Conservation (phyloP, 2,888 invertebrate genomes). For the Tubiluchus corallicola region DNA sequence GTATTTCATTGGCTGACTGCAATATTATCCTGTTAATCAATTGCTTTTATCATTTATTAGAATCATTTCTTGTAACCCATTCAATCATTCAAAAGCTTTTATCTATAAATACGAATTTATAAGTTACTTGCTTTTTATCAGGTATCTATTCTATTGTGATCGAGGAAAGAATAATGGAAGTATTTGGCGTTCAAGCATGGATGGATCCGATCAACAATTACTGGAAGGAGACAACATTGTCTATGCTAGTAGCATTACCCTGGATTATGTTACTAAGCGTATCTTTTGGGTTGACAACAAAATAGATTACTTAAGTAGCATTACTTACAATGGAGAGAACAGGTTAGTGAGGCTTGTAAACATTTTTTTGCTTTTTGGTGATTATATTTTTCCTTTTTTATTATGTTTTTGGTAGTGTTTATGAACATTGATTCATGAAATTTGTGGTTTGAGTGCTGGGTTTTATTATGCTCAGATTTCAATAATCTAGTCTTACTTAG, state of each 20-base stretch:
- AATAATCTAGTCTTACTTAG: too few relatives aligned
- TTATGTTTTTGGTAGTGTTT: conserved; percentile 9
- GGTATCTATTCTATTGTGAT: conserved; percentile 22
- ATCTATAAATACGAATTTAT: too few relatives aligned
- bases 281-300: conserved; percentile 24
- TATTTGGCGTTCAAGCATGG: conserved; percentile 6
- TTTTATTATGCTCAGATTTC: too few relatives aligned
- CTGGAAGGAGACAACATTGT: conserved; percentile 18
- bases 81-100: too few relatives aligned
- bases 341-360: too few relatives aligned
- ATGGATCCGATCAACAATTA: conserved; percentile 11
- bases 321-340: conserved; percentile 23
- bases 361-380: conserved; percentile 4
- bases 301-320: conserved; percentile 21
- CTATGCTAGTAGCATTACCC: conserved; percentile 18
- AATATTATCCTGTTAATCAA: too few relatives aligned
- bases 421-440: too few relatives aligned
- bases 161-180: conserved; percentile 15
- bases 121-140: conserved; percentile 11
- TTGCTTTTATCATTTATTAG: too few relatives aligned
- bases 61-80: too few relatives aligned
- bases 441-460: too few relatives aligned
- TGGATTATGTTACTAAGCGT: conserved; percentile 21
- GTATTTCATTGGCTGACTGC: too few relatives aligned
- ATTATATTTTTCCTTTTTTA: background rate